Base-by-base conservation (phyloP, 1,140 invertebrate genomes). In the Zophobas morio region DNA sequence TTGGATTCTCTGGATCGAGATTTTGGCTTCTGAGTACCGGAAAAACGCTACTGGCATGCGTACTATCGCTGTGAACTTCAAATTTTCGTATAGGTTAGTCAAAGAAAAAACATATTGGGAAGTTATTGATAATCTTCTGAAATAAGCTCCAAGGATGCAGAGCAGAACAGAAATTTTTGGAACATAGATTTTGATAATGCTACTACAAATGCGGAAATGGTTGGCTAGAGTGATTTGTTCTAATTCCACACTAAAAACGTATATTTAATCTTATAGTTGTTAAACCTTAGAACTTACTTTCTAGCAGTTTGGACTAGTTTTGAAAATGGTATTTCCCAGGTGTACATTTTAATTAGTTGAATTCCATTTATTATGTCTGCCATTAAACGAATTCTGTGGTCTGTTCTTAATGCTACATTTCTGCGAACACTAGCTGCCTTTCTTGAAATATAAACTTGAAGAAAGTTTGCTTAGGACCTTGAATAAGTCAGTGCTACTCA, bases 1-100 rank as follows among this genome's bases (percentile, higher is more conserved):
- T 85, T 93, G 90, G 0, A 93, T 86, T 74, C 93, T 88, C 60
- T 88, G 88, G 40, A 93, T 88, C 0, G 93, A 93, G 53, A 94
- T 92, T 3, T 88, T 82, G 0, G 90, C 88, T 86, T 94, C 92
- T 0, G 92, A 92, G 49, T 92, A 84, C 77, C 42, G 0, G 8
- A 46, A 4, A 8, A 46, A 46, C 3, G 42, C 42, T 8, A 46
- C 8, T 3, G 42, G 42, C 8, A 46, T 4, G 42, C 42, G 42
- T 0, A 46, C 42, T 3, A 46, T 8, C 8, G 42, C 42, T 4
- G 42, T 46, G 8, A 46, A 46, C 8, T 46, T 46, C 8, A 46
- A 8, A 46, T 46, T 46, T 46, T 46, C 42, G 8, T 46, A 46
- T 4, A 46, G 42, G 8, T 46, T 46, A 4, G 42, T 46, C 42